Evolutionary conservation across 2,113 vertebrate species (phyloP), one percentile per base, ranked within the genome.

Genomic region (Otolemur garnettii): DNA sequence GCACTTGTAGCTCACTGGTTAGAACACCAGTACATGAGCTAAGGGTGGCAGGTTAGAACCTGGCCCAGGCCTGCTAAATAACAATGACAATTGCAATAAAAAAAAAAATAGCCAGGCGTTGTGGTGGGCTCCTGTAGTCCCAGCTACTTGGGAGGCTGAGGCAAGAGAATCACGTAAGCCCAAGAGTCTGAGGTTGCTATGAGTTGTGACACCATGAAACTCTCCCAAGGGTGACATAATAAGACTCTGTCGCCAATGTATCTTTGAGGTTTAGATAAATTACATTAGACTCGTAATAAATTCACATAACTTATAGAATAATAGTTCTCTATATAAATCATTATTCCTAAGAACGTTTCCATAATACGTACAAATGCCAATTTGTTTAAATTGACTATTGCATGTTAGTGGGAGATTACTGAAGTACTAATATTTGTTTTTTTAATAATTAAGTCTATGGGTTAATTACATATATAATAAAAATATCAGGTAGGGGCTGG

Each of bases 351-450:
- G 11, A 60, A 30, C 19, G 24, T 86, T 90, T 90, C 85, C 5
- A 93, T 38, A 89, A 55, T 75, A 87, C 79, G 14, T 53, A 84
- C 22, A 91, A 96, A 72, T 78, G 12, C 4, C 28, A 80, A 80
- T 60, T 80, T 95, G 15, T 50, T 93, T 90, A 64, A 92, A 90
- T 3, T 45, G 59, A 78, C 12, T 82, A 83, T 28, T 81, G 60
- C 84, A 12, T 85, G 8, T 18, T 53, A 69, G 28, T 69, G 33
- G 85, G 21, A 74, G 21, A 74, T 71, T 83, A 94, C 28, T 72
- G 4, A 90, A 64, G 33, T 59, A 79, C 24, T 60, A 18, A 13
- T 33, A 38, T 59, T 87, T 84, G 75, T 19, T 79, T 82, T 75
- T 68, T 72, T 77, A 78, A 90, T 33, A 33, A 38, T 84, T 12